These are phyloP conservation scores for Podarcis raffonei DNA, from an alignment of 2,113 vertebrate genomes.

Conservation along the genomic window DNA sequence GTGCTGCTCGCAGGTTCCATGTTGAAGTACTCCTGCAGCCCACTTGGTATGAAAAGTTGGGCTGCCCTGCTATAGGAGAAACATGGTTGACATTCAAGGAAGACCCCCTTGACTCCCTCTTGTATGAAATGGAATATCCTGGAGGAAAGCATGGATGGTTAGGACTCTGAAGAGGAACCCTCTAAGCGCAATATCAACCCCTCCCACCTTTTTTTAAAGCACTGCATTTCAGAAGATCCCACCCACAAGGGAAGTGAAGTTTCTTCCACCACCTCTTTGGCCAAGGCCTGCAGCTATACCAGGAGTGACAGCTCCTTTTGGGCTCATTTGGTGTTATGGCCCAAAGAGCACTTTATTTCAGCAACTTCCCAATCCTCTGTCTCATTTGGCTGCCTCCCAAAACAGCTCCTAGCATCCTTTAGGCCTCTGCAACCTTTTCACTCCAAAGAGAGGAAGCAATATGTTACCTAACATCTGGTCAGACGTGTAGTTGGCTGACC, in stretches of 20 bases:
- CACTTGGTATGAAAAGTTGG: no score
- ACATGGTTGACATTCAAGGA: no score
- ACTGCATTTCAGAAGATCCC: not conserved
- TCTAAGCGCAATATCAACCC: no score
- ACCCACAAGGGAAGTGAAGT: not conserved
- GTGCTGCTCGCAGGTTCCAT: no score
- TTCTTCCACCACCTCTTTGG: not conserved
- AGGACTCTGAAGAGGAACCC: no score
- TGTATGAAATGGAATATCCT: no score
- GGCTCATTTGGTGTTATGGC: not conserved
- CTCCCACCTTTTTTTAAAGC: no score
- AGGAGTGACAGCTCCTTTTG: not conserved
- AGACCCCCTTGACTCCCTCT: no score
- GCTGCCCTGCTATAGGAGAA: no score
- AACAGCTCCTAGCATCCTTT: not conserved
- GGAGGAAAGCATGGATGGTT: no score
- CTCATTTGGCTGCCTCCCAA: not conserved
- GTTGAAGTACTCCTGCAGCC: no score
- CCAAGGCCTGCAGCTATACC: not conserved
- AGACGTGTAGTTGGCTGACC: not conserved
- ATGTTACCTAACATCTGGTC: slow-evolving; percentile 5
- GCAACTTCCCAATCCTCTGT: not conserved
- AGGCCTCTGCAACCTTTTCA: not conserved
- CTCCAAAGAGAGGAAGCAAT: not conserved
- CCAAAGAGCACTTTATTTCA: not conserved